A percentile compares a stretch with the other conserved stretches of the same genome.
These are phyloP conservation scores for Zaprionus inermis DNA, from an alignment of 1,140 invertebrate genomes.

Conservation along the genomic window DNA sequence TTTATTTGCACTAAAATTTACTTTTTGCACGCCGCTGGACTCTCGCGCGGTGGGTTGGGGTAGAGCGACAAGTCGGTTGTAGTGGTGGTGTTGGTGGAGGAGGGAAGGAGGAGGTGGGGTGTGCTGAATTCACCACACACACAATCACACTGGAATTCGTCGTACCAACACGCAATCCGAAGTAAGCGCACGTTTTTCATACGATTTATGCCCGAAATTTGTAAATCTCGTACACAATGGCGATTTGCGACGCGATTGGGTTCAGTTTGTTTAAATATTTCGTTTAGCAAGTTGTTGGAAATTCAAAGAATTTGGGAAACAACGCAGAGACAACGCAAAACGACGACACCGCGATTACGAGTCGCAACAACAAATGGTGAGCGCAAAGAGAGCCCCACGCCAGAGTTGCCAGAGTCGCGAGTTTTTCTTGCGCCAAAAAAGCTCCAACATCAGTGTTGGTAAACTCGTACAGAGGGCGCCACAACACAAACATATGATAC, in stretches of 20 bases:
- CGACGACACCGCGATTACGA: constrained; percentile 55
- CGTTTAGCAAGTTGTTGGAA: constrained; percentile 34
- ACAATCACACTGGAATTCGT: constrained; percentile 48
- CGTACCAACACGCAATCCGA: constrained; percentile 40
- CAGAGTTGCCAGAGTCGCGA: constrained; percentile 2
- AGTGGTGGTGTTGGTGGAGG: background rate
- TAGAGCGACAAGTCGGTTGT: too few relatives aligned
- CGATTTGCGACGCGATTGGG: constrained; percentile 23
- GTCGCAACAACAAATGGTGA: constrained; percentile 56
- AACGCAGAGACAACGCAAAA: constrained; percentile 45
- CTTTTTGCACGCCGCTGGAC: constrained; percentile 65
- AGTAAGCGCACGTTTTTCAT: constrained; percentile 66
- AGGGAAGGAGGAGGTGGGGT: constrained; percentile 4
- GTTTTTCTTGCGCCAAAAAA: constrained; percentile 31
- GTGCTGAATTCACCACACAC: constrained; percentile 71
- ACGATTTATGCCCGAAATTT: constrained; percentile 15
- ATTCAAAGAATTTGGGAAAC: constrained; percentile 51
- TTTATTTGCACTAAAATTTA: constrained; percentile 81
- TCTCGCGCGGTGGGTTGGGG: constrained; percentile 14
- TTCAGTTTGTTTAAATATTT: constrained; percentile 32
- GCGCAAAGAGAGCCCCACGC: constrained; percentile 21
- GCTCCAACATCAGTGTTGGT: constrained; percentile 26
- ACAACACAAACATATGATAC: constrained; percentile 13
- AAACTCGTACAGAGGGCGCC: constrained; percentile 1
- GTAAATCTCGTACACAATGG: constrained; percentile 13